Evolutionary conservation across 1,140 invertebrate species (phyloP), one percentile per base, ranked within the genome.

Genomic region (Neodiprion virginianus): DNA sequence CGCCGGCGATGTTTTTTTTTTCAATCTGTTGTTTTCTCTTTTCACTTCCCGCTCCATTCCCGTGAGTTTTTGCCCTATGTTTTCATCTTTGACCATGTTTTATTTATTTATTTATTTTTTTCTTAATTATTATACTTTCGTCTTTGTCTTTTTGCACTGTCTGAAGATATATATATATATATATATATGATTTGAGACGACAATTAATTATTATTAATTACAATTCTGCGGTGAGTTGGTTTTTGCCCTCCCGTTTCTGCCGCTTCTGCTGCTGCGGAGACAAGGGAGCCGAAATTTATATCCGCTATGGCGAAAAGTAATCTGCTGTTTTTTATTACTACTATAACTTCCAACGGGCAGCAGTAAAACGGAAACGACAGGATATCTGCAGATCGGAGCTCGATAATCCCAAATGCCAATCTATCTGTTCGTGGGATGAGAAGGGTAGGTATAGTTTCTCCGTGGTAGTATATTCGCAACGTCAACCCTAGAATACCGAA

Each of bases 321-420:
- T 61, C 53, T 61, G 53, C 53, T 61, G 11, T 61, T 61, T 61
- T 61, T 61, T 61, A 61, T 61, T 61, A n/a, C 53, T n/a, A 12
- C 53, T 61, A 61, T 61, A 61, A 61, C 53, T 61, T 61, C 53
- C 53, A 61, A 61, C 53, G n/a, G 53, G 11, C 53, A 61, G 53
- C 53, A 61, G 53, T 61, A 61, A 61, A 61, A 2, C 53, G 53
- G 53, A 61, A 61, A 61, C 53, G 53, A 61, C 53, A 61, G 11
- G 53, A 61, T 17, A 61, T 61, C 53, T 61, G 11, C 11, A 61
- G 53, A 61, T 61, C 53, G 53, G 8, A 7, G 11, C 11, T 9
- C 53, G 53, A 61, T 61, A 61, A 61, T 61, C 53, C 53, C 8
- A 17, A 61, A 61, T 61, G n/a, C 53, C 53, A 61, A 61, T 61